Evolutionary conservation across 2,888 invertebrate genomes (phyloP).

Genomic region (Saturnia pavonia): DNA sequence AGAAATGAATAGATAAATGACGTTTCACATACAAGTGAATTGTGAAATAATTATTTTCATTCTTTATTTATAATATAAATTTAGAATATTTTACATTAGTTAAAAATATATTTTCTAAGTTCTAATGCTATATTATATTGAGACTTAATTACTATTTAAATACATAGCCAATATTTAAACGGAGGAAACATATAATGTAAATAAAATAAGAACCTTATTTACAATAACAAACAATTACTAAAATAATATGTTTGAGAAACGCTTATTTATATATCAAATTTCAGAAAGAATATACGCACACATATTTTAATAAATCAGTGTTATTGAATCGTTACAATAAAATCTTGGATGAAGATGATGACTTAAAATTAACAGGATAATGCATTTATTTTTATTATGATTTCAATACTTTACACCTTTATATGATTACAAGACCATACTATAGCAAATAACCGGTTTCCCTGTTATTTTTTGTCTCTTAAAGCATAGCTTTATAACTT

Average conservation of each 20-base stretch:
- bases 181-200: too few species aligned
- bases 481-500: not conserved
- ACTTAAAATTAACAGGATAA: not conserved
- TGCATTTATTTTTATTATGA: not conserved
- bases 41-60: not conserved
- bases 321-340: not conserved
- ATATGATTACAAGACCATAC: not conserved
- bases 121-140: too few species aligned
- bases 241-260: not conserved
- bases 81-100: not conserved
- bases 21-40: not conserved
- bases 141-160: too few species aligned
- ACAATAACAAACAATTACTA: not conserved
- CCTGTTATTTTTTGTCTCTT: not conserved
- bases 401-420: too few species aligned
- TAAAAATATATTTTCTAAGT: not conserved
- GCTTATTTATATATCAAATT: not conserved
- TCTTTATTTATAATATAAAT: not conserved
- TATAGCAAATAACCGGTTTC: not conserved
- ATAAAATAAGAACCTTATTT: too few species aligned
- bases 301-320: not conserved
- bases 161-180: too few species aligned
- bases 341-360: not conserved
- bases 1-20: slow-evolving; percentile 13
- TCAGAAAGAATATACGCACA: not conserved